Evolutionary conservation across 1,140 invertebrate species (phyloP).

Genomic region (Conopomorpha cramerella): DNA sequence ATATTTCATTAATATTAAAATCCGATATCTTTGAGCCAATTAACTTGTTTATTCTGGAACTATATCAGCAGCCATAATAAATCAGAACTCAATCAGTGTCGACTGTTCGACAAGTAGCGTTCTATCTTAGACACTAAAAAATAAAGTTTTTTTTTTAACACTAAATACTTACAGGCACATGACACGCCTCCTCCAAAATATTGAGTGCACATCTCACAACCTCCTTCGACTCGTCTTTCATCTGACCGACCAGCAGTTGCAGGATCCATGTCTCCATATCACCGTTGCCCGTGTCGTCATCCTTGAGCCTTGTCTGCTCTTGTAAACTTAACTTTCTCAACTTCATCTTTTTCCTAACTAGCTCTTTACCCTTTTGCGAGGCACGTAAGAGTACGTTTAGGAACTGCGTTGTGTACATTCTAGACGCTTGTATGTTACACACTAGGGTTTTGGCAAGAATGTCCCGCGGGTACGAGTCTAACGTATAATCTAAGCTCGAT

Average conservation of each 20-base stretch:
- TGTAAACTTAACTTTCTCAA: constrained; percentile 34
- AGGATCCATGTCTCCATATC: constrained; percentile 82
- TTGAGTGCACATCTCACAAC: constrained; percentile 79
- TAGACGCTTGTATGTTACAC: constrained; percentile 71
- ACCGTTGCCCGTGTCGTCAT: constrained; percentile 18
- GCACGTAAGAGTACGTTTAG: constrained; percentile 82
- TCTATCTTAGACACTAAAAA: no score
- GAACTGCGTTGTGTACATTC: constrained; percentile 90
- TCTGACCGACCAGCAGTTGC: constrained; percentile 77
- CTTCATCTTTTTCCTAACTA: constrained; percentile 42
- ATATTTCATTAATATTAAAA: no score
- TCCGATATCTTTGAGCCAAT: no score
- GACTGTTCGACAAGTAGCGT: no score
- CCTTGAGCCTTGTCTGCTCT: constrained; percentile 22
- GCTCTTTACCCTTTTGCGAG: constrained; percentile 56
- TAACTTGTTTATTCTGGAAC: no score
- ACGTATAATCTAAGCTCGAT: constrained; percentile 85
- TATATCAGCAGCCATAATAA: no score
- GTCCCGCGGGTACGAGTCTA: constrained; percentile 72
- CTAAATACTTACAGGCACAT: constrained; percentile 76
- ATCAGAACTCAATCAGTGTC: no score
- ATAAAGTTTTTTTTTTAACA: no score
- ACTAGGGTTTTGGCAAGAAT: constrained; percentile 73
- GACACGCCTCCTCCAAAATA: constrained; percentile 90
- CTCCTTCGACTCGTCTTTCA: constrained; percentile 77